Evolutionary conservation across 2,113 vertebrate genomes (phyloP).

Genomic region (Ictalurus furcatus): DNA sequence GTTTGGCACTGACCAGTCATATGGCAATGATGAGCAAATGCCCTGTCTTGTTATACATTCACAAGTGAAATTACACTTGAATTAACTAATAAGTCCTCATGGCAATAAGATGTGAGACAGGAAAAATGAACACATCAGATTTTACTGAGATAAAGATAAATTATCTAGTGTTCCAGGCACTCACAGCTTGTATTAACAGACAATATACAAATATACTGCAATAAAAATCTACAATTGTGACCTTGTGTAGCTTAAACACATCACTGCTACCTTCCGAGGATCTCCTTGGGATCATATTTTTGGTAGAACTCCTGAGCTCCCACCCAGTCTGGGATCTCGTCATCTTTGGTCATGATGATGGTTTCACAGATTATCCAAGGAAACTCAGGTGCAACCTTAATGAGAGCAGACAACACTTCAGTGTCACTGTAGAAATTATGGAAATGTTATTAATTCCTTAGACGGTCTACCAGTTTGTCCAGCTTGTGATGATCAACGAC

Average conservation of each 20-base stretch:
- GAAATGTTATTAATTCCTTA: background rate
- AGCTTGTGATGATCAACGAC: background rate
- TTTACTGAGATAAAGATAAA: background rate
- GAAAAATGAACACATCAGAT: background rate
- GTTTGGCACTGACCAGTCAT: background rate
- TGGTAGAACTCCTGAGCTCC: constrained; percentile 90
- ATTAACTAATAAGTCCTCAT: background rate
- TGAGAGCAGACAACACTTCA: background rate
- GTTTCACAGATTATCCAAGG: constrained; percentile 33
- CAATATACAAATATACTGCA: background rate
- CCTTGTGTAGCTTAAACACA: background rate
- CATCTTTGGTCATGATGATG: constrained; percentile 73
- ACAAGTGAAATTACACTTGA: background rate
- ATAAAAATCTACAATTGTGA: background rate
- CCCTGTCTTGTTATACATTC: background rate
- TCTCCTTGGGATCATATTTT: constrained; percentile 94
- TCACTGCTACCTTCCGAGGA: constrained; percentile 75
- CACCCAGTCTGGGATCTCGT: constrained; percentile 82
- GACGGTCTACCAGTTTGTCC: background rate
- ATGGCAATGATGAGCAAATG: background rate
- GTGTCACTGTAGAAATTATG: background rate
- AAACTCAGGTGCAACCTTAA: constrained; percentile 16
- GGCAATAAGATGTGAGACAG: background rate
- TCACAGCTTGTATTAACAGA: background rate
- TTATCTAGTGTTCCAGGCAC: background rate